Conservation (phyloP, 2,113 vertebrate species). For the Dipodomys merriami region DNA sequence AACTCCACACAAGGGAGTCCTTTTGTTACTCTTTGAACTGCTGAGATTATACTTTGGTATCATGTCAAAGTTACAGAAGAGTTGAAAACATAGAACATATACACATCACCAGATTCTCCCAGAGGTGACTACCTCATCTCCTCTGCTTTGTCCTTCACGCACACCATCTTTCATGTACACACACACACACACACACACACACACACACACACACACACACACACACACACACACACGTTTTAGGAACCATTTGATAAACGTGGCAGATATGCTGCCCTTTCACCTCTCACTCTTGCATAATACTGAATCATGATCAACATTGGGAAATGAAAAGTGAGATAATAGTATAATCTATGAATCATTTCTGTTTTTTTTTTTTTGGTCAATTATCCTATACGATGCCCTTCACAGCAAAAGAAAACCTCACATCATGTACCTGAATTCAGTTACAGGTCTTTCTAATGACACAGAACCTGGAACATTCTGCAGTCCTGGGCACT, state of each 20-base stretch:
- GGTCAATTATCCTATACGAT: background rate
- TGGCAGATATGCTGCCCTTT: background rate
- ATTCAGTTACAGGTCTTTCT: background rate
- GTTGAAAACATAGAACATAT: background rate
- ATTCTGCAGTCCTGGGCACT: background rate
- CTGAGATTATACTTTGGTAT: conserved; percentile 16
- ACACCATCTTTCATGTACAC: background rate
- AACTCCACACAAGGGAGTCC: background rate
- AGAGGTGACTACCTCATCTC: background rate
- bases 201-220: no score
- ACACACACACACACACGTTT: background rate
- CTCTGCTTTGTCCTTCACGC: background rate
- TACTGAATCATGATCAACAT: background rate
- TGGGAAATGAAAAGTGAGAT: background rate
- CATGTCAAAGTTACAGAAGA: conserved; percentile 36
- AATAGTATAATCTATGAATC: background rate
- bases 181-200: background rate
- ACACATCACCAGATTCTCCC: background rate
- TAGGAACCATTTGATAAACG: conserved; percentile 47
- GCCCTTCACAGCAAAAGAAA: background rate
- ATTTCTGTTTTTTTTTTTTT: background rate
- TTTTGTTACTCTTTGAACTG: background rate
- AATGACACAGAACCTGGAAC: background rate
- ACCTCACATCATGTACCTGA: background rate
- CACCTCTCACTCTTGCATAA: background rate